A percentile compares a stretch with the other conserved stretches of the same genome.
These are phyloP conservation scores for Ictidomys tridecemlineatus DNA, from an alignment of 2,113 vertebrate species.

Conservation along the genomic window DNA sequence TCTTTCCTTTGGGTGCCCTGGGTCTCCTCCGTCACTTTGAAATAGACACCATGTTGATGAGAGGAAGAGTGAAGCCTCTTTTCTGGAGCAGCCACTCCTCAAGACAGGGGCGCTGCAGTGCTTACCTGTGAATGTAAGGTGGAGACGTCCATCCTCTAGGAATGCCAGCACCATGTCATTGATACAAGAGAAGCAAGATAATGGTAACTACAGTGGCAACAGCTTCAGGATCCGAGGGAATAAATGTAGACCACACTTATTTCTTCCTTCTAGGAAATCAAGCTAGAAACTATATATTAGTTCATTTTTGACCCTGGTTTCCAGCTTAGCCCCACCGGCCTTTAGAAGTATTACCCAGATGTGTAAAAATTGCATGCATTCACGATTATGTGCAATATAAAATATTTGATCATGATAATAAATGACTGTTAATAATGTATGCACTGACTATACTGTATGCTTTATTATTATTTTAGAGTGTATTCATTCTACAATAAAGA, in stretches of 20 bases:
- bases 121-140: neutral
- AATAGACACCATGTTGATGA: neutral
- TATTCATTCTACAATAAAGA: neutral
- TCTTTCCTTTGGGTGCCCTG: neutral
- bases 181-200: neutral
- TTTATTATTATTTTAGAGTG: neutral
- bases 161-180: neutral
- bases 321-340: neutral
- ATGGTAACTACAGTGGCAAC: neutral
- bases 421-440: neutral
- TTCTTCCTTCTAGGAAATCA: neutral
- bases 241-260: neutral
- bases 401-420: neutral
- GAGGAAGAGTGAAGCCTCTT: neutral
- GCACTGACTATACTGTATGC: neutral
- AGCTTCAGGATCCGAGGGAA: neutral
- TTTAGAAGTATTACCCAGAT: neutral
- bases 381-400: neutral
- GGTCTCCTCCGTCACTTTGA: neutral
- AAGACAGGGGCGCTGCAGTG: neutral
- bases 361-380: neutral
- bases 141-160: neutral
- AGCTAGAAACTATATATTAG: neutral
- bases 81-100: neutral
- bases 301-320: constrained; percentile 7